Conservation (phyloP, 2,797 vertebrate species). For the Pseudocheirus occidentalis region DNA sequence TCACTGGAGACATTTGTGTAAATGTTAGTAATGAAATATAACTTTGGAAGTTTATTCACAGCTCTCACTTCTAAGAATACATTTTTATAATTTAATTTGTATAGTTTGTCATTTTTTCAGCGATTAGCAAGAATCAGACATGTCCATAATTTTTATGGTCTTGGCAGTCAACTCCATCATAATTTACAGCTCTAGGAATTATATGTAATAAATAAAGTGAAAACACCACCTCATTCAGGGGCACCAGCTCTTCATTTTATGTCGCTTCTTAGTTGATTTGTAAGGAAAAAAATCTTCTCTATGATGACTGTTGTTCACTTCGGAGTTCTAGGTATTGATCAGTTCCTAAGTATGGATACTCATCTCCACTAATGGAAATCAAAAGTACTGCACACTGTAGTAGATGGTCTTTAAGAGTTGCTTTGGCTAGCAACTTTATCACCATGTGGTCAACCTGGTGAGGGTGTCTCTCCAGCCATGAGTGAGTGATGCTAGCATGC, state of each 20-base stretch:
- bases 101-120: constrained; percentile 14
- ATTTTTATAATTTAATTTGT: constrained; percentile 20
- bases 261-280: neutral
- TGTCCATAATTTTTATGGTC: neutral
- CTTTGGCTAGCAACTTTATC: neutral
- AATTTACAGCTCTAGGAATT: neutral
- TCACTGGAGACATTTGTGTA: neutral
- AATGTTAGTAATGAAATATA: neutral
- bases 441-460: neutral
- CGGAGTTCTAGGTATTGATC: neutral
- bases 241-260: neutral
- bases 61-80: constrained; percentile 15
- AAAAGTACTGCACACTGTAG: neutral
- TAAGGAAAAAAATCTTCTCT: neutral
- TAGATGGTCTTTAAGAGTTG: neutral
- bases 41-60: neutral
- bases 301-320: neutral
- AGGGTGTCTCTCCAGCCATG: neutral
- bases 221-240: neutral
- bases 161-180: neutral
- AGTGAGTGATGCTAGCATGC: neutral
- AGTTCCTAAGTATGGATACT: neutral
- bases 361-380: neutral
- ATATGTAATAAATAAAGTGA: neutral
- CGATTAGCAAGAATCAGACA: neutral